Percentiles rank a stretch among this genome's conserved stretches.
Evolutionary conservation across 2,113 vertebrate species (phyloP).

Genomic region (Vidua macroura): DNA sequence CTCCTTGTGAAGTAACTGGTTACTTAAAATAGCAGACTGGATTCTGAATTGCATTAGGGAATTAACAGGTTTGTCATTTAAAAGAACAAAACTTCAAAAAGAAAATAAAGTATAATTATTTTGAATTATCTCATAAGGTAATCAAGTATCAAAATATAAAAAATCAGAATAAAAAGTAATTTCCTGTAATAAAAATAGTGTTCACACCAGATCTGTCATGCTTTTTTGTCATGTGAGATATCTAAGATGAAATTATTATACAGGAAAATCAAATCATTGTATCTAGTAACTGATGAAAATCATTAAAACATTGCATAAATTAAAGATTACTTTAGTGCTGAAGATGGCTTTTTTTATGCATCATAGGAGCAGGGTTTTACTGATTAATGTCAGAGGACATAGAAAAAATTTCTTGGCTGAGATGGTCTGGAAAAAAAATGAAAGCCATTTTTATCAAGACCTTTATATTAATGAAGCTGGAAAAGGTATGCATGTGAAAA

Average conservation of each 20-base stretch:
- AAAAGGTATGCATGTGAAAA: neutral
- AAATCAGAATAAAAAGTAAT: neutral
- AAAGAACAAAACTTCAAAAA: neutral
- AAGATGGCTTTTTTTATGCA: neutral
- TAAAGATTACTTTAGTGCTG: slow-evolving; percentile 19
- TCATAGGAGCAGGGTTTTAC: neutral
- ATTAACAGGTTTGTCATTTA: neutral
- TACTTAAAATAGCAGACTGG: neutral
- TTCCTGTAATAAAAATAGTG: neutral
- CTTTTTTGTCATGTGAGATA: neutral
- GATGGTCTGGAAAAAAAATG: neutral
- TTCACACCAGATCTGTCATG: neutral
- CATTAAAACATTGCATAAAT: slow-evolving; percentile 45
- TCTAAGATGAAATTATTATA: slow-evolving; percentile 19
- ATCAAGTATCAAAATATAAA: neutral
- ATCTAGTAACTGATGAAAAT: slow-evolving; percentile 33
- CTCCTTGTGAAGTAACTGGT: neutral
- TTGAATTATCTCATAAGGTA: neutral
- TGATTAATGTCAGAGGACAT: slow-evolving; percentile 10
- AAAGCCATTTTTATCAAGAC: neutral
- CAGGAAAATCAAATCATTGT: slow-evolving; percentile 44
- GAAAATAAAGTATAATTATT: neutral
- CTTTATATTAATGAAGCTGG: neutral
- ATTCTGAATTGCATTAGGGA: neutral
- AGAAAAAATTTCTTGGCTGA: slow-evolving; percentile 20